Evolutionary conservation across 2,797 vertebrate genomes (phyloP), one percentile per base, ranked within the genome.

Genomic region (Sylvia borin): DNA sequence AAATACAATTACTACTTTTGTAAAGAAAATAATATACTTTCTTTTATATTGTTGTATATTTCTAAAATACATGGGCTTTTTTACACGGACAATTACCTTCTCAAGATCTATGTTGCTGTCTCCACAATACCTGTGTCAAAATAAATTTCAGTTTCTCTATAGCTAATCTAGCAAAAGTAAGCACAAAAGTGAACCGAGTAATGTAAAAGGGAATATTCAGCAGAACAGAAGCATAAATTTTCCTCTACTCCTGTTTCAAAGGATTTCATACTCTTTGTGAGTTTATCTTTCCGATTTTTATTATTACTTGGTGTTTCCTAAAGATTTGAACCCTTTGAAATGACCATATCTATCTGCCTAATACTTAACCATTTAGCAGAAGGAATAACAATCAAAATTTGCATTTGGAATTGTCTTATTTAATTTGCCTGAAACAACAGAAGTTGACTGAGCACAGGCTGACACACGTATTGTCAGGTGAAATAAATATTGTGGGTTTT

Each of bases 1-100:
- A 88, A 95, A 85, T 34, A 13, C 48, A 88, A 94, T 94, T 38
- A 45, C 38, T 82, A 40, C 34, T 75, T 79, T 73, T 73, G 86
- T 40, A 67, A 94, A 93, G 81, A 92, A 85, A 93, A 92, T 71
- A 67, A 64, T 25, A 65, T 10, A 29, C 7, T 72, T 92, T 66
- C 48, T 77, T 78, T 65, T 42, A 72, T 36, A 78, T 84, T 53
- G 31, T 32, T 84, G 34, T 27, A 8, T 60, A 72, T 71, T 71
- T 75, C 66, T 54, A 61, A 48, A 21, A 61, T 18, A 50, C 7
- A n/a, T 73, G n/a, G 34, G 62, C 51, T 53, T 66, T 85, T 64
- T 58, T 55, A 72, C 47, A 20, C 0, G 2, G 62, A 57, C 8
- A 29, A 29, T 62, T 77, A 40, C 47, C 13, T 42, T 72, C 80